phyloP scores from a whole-genome alignment of 2,888 invertebrate genomes.

The Itoplectis maculator region DNA sequence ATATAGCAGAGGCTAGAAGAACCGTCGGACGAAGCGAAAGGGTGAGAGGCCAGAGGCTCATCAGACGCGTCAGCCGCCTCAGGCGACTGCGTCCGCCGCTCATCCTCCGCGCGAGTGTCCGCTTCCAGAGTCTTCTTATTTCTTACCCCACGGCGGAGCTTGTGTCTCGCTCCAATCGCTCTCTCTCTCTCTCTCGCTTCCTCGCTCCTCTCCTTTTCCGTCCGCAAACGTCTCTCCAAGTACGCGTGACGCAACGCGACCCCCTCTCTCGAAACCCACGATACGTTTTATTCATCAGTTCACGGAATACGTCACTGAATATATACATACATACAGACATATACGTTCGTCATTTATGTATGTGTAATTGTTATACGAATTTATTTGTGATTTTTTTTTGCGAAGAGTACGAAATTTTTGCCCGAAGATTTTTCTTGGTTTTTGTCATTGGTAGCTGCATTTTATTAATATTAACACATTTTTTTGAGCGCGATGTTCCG shows the following conservation, averaged over 20 bases:
- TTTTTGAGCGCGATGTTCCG: too few relatives aligned
- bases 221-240: not conserved
- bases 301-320: not conserved
- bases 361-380: too few relatives aligned
- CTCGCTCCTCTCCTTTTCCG: slow-evolving; percentile 14
- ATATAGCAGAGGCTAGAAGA: slow-evolving; percentile 1
- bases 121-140: slow-evolving; percentile 55
- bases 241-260: slow-evolving; percentile 13
- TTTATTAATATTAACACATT: too few relatives aligned
- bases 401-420: too few relatives aligned
- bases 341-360: too few relatives aligned
- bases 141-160: slow-evolving; percentile 28
- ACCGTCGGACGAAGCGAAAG: slow-evolving; percentile 31
- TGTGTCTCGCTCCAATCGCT: slow-evolving; percentile 8
- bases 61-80: slow-evolving; percentile 70
- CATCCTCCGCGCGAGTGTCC: slow-evolving; percentile 35
- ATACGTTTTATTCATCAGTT: not conserved
- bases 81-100: slow-evolving; percentile 60
- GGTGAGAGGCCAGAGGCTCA: slow-evolving; percentile 57
- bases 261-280: not conserved
- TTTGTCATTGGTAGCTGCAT: too few relatives aligned
- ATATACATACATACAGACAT: too few relatives aligned
- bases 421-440: too few relatives aligned
- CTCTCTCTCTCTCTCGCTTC: not conserved
- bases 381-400: too few relatives aligned